A percentile compares a stretch with the other conserved stretches of the same genome.
phyloP scores from a whole-genome alignment of 2,113 vertebrate genomes.

The Heliornis fulica region DNA sequence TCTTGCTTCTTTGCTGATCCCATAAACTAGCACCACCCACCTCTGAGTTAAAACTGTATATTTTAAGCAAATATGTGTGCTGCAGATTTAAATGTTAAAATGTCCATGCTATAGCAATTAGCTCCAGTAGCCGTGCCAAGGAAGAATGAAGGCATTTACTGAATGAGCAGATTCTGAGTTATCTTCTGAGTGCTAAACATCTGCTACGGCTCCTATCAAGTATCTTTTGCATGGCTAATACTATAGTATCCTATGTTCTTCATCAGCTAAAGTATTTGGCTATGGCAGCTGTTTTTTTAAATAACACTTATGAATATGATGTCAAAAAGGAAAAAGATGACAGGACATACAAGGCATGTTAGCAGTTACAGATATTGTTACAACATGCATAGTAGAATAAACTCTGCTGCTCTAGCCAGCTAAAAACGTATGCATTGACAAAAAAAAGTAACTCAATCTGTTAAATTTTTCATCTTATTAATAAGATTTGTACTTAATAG shows the following conservation, averaged over 20 bases:
- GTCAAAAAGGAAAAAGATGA: constrained; percentile 55
- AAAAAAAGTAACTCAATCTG: not conserved
- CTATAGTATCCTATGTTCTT: constrained; percentile 66
- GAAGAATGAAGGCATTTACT: constrained; percentile 67
- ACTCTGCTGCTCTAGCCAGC: not conserved
- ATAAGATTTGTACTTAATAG: not conserved
- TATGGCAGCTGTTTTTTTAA: constrained; percentile 64
- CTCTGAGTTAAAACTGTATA: not conserved
- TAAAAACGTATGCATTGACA: not conserved
- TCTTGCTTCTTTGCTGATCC: constrained; percentile 17
- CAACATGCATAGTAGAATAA: not conserved
- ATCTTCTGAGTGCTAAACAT: constrained; percentile 61
- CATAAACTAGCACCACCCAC: constrained; percentile 48
- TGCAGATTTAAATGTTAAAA: constrained; percentile 23
- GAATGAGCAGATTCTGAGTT: constrained; percentile 70
- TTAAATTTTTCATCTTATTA: not conserved
- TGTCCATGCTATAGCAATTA: not conserved
- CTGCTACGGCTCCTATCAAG: constrained; percentile 67
- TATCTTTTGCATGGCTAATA: constrained; percentile 65
- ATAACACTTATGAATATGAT: constrained; percentile 55
- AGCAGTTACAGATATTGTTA: not conserved
- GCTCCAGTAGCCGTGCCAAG: constrained; percentile 11
- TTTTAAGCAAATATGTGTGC: constrained; percentile 40
- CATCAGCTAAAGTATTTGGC: constrained; percentile 64
- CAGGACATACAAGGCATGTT: constrained; percentile 17